Evolutionary conservation across 2,888 invertebrate species (phyloP), one percentile per base, ranked within the genome.

Genomic region (Eupithecia subumbrata): DNA sequence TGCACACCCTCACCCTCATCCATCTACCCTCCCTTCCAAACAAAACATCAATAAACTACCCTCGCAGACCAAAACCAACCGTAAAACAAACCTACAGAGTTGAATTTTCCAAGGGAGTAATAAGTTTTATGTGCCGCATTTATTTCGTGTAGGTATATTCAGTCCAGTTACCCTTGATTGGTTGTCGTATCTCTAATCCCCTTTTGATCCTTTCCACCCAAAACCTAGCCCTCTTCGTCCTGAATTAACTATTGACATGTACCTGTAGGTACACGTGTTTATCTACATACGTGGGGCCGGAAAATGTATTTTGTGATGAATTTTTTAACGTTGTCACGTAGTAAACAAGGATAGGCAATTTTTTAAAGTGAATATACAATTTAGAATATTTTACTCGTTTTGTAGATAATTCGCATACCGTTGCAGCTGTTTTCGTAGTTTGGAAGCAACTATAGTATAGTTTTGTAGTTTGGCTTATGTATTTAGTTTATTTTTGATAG

Each of bases 101-200:
- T 77, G 81, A 75, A 84, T 79, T 90, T 37, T 78, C 7, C 48
- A 80, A 81, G 7, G 45, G 3, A 14, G 73, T 82, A 88, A 90
- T 87, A 89, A 92, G 92, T 94, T 95, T 94, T 94, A 94, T 93
- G 93, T 91, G 91, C 89, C 92, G 92, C 93, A 94, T 94, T 95
- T 95, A 95, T 95, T 93, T 95, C 90, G 90, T 90, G 94, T 95
- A 95, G 95, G 93, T 95, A 95, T 93, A 94, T 87, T 82, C 92
- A 92, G 95, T 95, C 95, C 95, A 94, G 95, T 95, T 95, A 95
- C 95, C 95, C 96, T 96, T 96, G 96, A 96, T 96, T 96, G 96
- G 96, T 96, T 96, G 96, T 95, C 95, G 96, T 95, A 96, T 94
- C 94, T 95, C 96, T 96, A 96, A 96, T 96, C 96, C 96, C 95